Percentiles rank a stretch among this genome's conserved stretches.
These are phyloP conservation scores for Ips typographus DNA, from an alignment of 1,140 invertebrate species.

Conservation along the genomic window DNA sequence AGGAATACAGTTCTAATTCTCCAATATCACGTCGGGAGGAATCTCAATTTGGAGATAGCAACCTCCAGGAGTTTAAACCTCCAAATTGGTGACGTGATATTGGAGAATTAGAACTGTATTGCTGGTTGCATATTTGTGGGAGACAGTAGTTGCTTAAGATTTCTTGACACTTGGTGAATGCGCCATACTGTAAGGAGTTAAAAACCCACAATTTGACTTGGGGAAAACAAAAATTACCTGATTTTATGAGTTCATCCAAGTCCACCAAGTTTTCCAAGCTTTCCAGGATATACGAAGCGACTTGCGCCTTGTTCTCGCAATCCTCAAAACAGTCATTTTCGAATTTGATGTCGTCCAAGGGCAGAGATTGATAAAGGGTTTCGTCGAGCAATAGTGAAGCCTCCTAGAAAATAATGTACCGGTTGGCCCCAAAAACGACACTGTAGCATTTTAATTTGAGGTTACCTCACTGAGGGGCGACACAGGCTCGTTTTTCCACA, in stretches of 20 bases:
- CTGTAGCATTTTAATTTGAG: not conserved
- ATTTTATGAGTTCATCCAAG: conserved; percentile 49
- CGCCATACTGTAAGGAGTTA: not conserved
- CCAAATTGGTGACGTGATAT: too few relatives aligned
- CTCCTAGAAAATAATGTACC: conserved; percentile 30
- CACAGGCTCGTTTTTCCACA: conserved; percentile 56
- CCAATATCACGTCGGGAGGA: too few relatives aligned
- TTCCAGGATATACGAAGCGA: conserved; percentile 47
- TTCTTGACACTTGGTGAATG: not conserved
- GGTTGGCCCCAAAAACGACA: not conserved
- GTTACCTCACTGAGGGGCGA: conserved; percentile 51
- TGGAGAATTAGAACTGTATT: too few relatives aligned
- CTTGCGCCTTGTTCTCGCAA: conserved; percentile 45
- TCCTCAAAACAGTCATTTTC: conserved; percentile 43
- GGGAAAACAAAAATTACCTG: conserved; percentile 35
- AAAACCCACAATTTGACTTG: not conserved
- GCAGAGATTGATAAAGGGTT: conserved; percentile 41
- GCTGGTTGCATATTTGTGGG: too few relatives aligned
- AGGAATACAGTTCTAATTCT: too few relatives aligned
- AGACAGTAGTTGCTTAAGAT: too few relatives aligned
- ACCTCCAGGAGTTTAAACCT: too few relatives aligned
- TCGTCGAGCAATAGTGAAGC: conserved; percentile 38
- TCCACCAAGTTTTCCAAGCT: conserved; percentile 48
- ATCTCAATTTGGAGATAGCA: too few relatives aligned
- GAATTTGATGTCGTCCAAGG: conserved; percentile 42